A percentile compares a stretch with the other conserved stretches of the same genome.
phyloP scores from a whole-genome alignment of 2,888 invertebrate genomes.

The Xestoiulus laeticollis region DNA sequence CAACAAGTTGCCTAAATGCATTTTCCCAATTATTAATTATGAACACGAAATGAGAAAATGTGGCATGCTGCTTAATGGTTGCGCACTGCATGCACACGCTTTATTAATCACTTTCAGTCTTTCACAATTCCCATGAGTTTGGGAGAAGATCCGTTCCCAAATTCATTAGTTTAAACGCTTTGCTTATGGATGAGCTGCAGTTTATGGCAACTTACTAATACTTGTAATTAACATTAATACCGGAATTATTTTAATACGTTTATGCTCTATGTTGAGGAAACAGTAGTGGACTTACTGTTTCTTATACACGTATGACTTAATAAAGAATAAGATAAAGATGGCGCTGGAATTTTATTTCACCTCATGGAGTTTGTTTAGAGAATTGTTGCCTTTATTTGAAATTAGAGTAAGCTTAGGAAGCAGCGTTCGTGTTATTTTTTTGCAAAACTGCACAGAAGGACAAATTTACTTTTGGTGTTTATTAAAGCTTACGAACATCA shows the following conservation, averaged over 20 bases:
- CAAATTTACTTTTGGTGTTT: too few relatives aligned
- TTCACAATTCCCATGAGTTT: slow-evolving; percentile 13
- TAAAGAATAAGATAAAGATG: too few relatives aligned
- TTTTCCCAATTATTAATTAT: neutral
- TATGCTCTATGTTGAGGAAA: too few relatives aligned
- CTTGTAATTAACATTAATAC: neutral
- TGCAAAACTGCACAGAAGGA: too few relatives aligned
- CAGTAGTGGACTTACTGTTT: too few relatives aligned
- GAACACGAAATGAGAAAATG: neutral
- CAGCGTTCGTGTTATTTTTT: too few relatives aligned
- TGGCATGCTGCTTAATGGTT: neutral
- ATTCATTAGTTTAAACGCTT: slow-evolving; percentile 17
- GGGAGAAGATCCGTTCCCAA: slow-evolving; percentile 1
- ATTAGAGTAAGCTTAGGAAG: too few relatives aligned
- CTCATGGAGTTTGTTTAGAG: too few relatives aligned
- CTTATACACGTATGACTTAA: too few relatives aligned
- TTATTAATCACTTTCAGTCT: slow-evolving; percentile 26
- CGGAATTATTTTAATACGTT: neutral
- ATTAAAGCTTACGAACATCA: too few relatives aligned
- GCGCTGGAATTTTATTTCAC: too few relatives aligned
- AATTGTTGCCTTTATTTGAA: too few relatives aligned
- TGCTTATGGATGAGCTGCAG: neutral
- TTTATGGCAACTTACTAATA: neutral
- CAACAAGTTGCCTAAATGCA: slow-evolving; percentile 7
- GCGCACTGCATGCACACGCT: neutral